These are phyloP conservation scores for Phallusia fumigata DNA, from an alignment of 23 tunicate species.

Conservation along the genomic window DNA sequence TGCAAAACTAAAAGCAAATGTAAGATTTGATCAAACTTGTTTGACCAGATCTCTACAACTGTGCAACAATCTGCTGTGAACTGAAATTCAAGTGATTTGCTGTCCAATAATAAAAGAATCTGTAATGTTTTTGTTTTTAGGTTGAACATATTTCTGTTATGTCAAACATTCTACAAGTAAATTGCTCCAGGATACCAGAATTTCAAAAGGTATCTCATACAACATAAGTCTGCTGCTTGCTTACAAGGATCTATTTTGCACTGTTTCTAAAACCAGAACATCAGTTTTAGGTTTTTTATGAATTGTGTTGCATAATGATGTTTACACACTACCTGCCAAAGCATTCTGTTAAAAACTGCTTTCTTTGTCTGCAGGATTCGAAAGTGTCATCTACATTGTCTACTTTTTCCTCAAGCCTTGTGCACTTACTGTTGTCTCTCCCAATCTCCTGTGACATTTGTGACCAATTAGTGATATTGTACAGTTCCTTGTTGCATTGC, in stretches of 20 bases:
- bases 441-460: background rate
- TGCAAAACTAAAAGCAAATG: background rate
- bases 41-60: conserved; percentile 7
- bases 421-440: background rate
- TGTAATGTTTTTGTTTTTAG: background rate
- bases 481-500: background rate
- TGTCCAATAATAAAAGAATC: no score
- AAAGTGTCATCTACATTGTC: background rate
- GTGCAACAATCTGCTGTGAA: background rate
- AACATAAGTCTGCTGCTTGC: no score
- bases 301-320: no score
- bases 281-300: no score
- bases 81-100: no score
- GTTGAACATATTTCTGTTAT: background rate
- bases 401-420: background rate
- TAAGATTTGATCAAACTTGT: background rate
- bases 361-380: background rate
- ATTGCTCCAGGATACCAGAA: background rate
- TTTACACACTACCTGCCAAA: no score
- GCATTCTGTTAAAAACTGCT: background rate
- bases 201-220: background rate
- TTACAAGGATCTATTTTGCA: background rate
- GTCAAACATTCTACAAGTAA: background rate
- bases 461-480: background rate
- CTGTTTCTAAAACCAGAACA: no score